Percentiles rank a stretch among this genome's conserved stretches.
phyloP scores from a whole-genome alignment of 2,797 vertebrate genomes.

The Denticeps clupeoides region DNA sequence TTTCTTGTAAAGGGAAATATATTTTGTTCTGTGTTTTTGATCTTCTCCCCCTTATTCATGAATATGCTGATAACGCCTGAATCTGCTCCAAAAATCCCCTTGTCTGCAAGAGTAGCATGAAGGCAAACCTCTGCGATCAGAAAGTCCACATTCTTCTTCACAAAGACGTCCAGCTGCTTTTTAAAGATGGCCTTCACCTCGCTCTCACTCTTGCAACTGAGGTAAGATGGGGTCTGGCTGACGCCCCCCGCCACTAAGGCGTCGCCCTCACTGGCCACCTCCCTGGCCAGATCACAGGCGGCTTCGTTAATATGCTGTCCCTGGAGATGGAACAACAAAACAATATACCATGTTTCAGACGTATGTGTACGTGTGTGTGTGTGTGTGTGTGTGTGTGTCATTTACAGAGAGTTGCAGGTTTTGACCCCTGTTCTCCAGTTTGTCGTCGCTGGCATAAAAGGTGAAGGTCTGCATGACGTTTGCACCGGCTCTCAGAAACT shows the following conservation, averaged over 20 bases:
- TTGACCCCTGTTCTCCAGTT: constrained; percentile 86
- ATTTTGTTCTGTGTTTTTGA: too few relatives aligned
- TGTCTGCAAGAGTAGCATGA: neutral
- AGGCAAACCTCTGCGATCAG: constrained; percentile 82
- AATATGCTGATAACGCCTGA: too few relatives aligned
- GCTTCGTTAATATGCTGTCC: constrained; percentile 82
- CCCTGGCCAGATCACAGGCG: constrained; percentile 84
- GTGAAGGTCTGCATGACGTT: constrained; percentile 92
- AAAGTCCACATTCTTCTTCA: constrained; percentile 85
- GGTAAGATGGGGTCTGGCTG: constrained; percentile 89
- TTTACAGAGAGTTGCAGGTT: constrained; percentile 59
- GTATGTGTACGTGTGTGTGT: too few relatives aligned
- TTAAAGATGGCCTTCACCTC: constrained; percentile 79
- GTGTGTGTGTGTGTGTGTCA: too few relatives aligned
- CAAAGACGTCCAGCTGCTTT: constrained; percentile 81
- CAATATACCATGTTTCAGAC: neutral
- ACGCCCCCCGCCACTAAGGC: constrained; percentile 89
- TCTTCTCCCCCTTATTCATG: too few relatives aligned
- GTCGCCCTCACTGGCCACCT: constrained; percentile 80
- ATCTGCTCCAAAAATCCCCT: neutral
- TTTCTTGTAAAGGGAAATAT: too few relatives aligned
- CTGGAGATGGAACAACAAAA: constrained; percentile 37
- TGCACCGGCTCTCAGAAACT: constrained; percentile 87
- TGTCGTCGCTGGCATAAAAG: constrained; percentile 94
- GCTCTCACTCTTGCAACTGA: constrained; percentile 81